Conservation (phyloP, 37 sponge, comb jelly and placozoan species). For the Beroe forskalii region DNA sequence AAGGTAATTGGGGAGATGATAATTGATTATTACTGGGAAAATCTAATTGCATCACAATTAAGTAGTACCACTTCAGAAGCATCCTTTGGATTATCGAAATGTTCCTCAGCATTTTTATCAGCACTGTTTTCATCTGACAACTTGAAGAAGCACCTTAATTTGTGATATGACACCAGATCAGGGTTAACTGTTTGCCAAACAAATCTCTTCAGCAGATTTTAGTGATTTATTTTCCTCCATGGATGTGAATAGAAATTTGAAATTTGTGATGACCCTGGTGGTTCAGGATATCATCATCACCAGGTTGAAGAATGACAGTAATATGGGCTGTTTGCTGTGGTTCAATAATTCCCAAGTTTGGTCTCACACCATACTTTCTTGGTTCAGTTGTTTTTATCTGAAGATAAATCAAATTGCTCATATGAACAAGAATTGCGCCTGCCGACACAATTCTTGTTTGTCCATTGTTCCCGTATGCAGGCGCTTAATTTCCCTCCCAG, state of each 20-base stretch:
- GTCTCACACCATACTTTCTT: slow-evolving; percentile 76
- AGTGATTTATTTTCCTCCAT: background rate
- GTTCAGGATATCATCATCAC: background rate
- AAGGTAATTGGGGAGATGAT: no score
- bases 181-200: slow-evolving; percentile 4
- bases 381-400: slow-evolving; percentile 92
- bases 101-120: background rate
- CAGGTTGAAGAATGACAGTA: slow-evolving; percentile 46
- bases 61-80: background rate
- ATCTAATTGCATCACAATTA: no score
- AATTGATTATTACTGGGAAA: no score
- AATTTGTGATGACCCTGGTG: slow-evolving; percentile 46
- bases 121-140: background rate
- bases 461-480: no score
- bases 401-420: background rate
- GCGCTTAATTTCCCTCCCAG: no score
- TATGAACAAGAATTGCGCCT: no score
- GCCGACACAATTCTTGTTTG: no score
- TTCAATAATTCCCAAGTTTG: slow-evolving; percentile 73
- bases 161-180: slow-evolving; percentile 3
- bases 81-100: background rate
- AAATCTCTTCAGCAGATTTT: slow-evolving; percentile 17
- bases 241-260: background rate
- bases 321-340: slow-evolving; percentile 65
- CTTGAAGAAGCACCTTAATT: slow-evolving; percentile 48